Evolutionary conservation across 1,140 invertebrate genomes (phyloP), one percentile per base, ranked within the genome.

Genomic region (Drosophila pruinosa): DNA sequence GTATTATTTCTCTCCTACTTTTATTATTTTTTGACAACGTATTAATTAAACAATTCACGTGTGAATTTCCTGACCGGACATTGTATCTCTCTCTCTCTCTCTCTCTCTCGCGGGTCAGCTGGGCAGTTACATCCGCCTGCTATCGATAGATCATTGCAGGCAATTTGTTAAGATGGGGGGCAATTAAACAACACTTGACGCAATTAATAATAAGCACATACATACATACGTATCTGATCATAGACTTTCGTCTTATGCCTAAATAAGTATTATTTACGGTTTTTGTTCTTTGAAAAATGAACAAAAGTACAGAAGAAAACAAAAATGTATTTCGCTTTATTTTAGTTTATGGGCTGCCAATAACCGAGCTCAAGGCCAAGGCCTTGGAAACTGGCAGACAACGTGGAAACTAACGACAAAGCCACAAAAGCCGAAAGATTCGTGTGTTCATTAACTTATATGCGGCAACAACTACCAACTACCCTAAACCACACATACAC

Each of bases 31-130:
- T 45, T 8, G 54, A 50, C 43, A 54, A 69, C 52, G 61, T 28
- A 74, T 78, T 78, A 78, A 75, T 78, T 71, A 78, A 75, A 43
- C 75, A 75, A 58, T 75, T 78, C 75, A 75, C 75, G 72, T 78
- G 75, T 78, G 75, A 78, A 78, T 78, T 75, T 78, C 75, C 75
- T 71, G 61, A 34, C 61, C 56, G 64, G 61, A 71, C 61, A 71
- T 57, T 26, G 36, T 17, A 6, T 28, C 24, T 22, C 3, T 24
- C 19, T 53, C 28, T 1, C 31, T 53, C 8, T 39, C 12, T 4
- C 8, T 50, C 31, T 34, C 31, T 4, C 31, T 34, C n/a, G n/a
- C n/a, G n/a, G n/a, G n/a, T n/a, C n/a, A n/a, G n/a, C n/a, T n/a
- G 50, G 67, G 59, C 50, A 57, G 41, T 10, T 53, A 68, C 63